Evolutionary conservation across 1,140 invertebrate species (phyloP), one percentile per base, ranked within the genome.

Genomic region (Dufourea novaeangliae): DNA sequence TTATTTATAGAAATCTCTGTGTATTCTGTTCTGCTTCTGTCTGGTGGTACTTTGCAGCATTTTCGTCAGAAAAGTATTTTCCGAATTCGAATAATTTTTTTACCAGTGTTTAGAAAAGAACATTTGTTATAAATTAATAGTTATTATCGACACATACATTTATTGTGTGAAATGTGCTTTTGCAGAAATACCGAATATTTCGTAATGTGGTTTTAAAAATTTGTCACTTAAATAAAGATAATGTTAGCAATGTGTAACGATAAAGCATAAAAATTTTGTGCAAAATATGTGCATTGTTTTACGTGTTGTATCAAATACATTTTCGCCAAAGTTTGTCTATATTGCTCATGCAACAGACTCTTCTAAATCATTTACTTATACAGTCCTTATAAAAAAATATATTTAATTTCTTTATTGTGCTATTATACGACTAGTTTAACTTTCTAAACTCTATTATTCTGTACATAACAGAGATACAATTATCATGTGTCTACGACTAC

Each of bases 1-100:
- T 92, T 92, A 92, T 92, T 92, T 91, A 91, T 92, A 92, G 91
- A 91, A 91, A 91, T 90, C 89, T 91, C 88, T 91, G 87, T 89
- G 81, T 89, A 86, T 87, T 82, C 87, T 88, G 88, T 90, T 90
- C 87, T 86, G 87, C 84, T 86, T 90, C 89, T 86, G 89, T 88
- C 87, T 86, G 86, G 85, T 87, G 86, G 87, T 89, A 86, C 80
- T 85, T 91, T 83, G 85, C 84, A 86, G 79, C 85, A 83, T 85
- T 89, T 88, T 84, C 72, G 86, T 86, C 80, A 56, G 57, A 71
- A 82, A 78, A 83, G 82, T 88, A 79, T 84, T 79, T 82, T 69
- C 44, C 44, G 72, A 41, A 57, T 79, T 68, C 64, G 25, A 67
- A 63, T 68, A 54, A 37, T 46, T 56, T 76, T 32, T 25, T 25